Base-by-base conservation (phyloP, 2,888 invertebrate genomes). In the Aphidoletes aphidimyza region DNA sequence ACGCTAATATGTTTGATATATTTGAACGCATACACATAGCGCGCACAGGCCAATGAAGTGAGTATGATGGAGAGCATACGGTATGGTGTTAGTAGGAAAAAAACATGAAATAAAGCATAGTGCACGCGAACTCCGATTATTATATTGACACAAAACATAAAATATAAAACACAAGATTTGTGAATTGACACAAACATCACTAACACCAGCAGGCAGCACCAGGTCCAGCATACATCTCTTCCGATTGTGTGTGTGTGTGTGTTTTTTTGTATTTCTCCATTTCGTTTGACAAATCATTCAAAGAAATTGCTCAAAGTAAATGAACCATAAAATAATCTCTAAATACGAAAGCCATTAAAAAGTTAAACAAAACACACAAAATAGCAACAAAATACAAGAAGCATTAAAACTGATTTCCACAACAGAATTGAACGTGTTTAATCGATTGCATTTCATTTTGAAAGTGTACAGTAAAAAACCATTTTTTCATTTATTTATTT, bases 391-490 rank as follows among this genome's bases (percentile, higher is more conserved):
- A n/a, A n/a, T n/a, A n/a, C n/a, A n/a, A n/a, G n/a, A n/a, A n/a
- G n/a, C 69, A 69, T 69, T 34, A 69, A 69, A 34, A 69, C 30
- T 34, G 26, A 5, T 69, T 69, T 30, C 69, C 0, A 69, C 26
- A 26, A 30, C 19, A 69, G 69, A 5, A 69, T 69, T 69, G 17
- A 69, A 30, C 14, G 69, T 14, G 14, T 14, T 69, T 22, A 54
- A 54, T 54, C 54, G 69, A 69, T 9, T 69, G 69, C 69, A 69
- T 69, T 69, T 14, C 30, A 14, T 69, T 69, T 69, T 14, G 69
- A 69, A 69, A 69, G 69, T 69, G 69, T 0, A 69, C 5, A 30
- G 30, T 30, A 30, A n/a, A 54, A 54, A 54, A 26, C 22, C 22
- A 54, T 22, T n/a, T n/a, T n/a, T n/a, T n/a, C n/a, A n/a, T n/a